Evolutionary conservation across 2,888 invertebrate genomes (phyloP).

Genomic region (Synanthedon myopaeformis): DNA sequence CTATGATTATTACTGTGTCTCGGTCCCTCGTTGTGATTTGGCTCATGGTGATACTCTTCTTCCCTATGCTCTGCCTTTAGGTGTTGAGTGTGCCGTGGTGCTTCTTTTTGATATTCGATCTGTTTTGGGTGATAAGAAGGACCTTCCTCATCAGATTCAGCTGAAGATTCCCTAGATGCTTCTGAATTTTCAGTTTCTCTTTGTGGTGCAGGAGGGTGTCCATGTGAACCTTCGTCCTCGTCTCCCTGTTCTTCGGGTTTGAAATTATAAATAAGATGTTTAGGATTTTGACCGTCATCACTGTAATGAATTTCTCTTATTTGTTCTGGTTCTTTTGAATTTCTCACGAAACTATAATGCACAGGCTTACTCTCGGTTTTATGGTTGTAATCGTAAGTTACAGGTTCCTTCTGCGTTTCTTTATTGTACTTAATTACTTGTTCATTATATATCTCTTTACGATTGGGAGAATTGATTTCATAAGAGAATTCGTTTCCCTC

Average conservation of each 20-base stretch:
- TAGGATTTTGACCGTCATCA: slow-evolving; percentile 28
- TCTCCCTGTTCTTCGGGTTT: slow-evolving; percentile 24
- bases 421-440: slow-evolving; percentile 50
- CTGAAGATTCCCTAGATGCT: slow-evolving; percentile 6
- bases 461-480: slow-evolving; percentile 49
- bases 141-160: slow-evolving; percentile 6
- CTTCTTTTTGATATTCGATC: slow-evolving; percentile 1
- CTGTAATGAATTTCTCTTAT: slow-evolving; percentile 31
- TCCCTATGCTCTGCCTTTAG: slow-evolving; percentile 17
- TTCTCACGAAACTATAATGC: slow-evolving; percentile 18
- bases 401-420: slow-evolving; percentile 42
- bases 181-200: slow-evolving; percentile 8
- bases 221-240: slow-evolving; percentile 6
- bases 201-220: slow-evolving; percentile 2
- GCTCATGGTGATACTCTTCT: slow-evolving; percentile 6
- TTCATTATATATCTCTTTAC: slow-evolving; percentile 50
- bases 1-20: not conserved
- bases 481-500: slow-evolving; percentile 41
- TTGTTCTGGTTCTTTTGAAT: slow-evolving; percentile 29
- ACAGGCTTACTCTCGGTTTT: slow-evolving; percentile 18
- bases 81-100: slow-evolving; percentile 7
- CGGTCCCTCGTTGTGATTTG: slow-evolving; percentile 2
- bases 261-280: slow-evolving; percentile 26
- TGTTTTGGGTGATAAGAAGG: not conserved
- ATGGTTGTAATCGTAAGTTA: slow-evolving; percentile 37